These are phyloP conservation scores for Rhodophaea formosa DNA, from an alignment of 2,888 invertebrate genomes.

Conservation along the genomic window DNA sequence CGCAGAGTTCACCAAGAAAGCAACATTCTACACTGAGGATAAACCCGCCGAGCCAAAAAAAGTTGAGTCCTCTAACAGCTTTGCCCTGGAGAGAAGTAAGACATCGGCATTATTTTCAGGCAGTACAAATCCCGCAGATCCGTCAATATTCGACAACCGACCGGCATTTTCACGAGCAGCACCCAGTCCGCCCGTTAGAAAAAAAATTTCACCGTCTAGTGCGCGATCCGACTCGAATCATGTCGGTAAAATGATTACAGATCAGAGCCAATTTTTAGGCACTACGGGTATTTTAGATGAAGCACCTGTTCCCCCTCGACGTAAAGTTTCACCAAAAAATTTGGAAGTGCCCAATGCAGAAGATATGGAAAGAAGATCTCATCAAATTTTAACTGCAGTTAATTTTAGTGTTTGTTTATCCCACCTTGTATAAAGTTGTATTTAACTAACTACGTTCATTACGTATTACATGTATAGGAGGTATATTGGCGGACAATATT, in stretches of 20 bases:
- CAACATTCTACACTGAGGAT: slow-evolving; percentile 64
- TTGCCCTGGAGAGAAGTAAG: slow-evolving; percentile 65
- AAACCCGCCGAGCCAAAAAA: slow-evolving; percentile 35
- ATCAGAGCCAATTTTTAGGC: slow-evolving; percentile 53
- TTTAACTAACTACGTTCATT: neutral
- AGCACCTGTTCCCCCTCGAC: slow-evolving; percentile 62
- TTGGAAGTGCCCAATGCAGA: slow-evolving; percentile 34
- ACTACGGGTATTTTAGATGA: slow-evolving; percentile 60
- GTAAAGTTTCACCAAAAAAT: slow-evolving; percentile 64
- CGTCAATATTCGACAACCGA: slow-evolving; percentile 67
- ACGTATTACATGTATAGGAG: too few relatives aligned
- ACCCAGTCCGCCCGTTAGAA: slow-evolving; percentile 72
- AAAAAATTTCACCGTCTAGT: slow-evolving; percentile 57
- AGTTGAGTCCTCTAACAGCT: slow-evolving; percentile 40
- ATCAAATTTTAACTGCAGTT: slow-evolving; percentile 58
- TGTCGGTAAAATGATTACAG: slow-evolving; percentile 48
- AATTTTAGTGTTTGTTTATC: slow-evolving; percentile 27
- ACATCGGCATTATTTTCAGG: slow-evolving; percentile 59
- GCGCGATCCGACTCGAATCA: slow-evolving; percentile 43
- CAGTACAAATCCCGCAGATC: slow-evolving; percentile 48
- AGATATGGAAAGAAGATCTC: slow-evolving; percentile 55
- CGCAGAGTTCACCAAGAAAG: slow-evolving; percentile 48
- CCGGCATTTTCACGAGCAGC: slow-evolving; percentile 65
- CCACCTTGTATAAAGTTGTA: slow-evolving; percentile 35
- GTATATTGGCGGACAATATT: neutral